Evolutionary conservation across 2,797 vertebrate genomes (phyloP).

Genomic region (Pantherophis alleghaniensis): DNA sequence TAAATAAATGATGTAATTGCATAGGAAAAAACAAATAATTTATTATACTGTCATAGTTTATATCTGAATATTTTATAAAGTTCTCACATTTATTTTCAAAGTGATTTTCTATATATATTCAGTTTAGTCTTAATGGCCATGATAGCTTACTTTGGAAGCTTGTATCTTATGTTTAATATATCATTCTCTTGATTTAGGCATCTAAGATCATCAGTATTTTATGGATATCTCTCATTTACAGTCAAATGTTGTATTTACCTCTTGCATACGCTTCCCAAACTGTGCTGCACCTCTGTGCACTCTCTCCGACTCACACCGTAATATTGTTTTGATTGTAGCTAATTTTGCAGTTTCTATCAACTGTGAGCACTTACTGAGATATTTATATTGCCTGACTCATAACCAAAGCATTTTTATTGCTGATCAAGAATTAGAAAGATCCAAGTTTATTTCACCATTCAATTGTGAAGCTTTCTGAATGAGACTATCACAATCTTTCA

Average conservation of each 20-base stretch:
- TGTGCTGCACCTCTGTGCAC: neutral
- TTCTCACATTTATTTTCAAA: neutral
- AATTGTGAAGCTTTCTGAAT: neutral
- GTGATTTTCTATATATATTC: neutral
- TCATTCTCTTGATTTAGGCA: neutral
- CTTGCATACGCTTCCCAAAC: neutral
- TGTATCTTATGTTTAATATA: neutral
- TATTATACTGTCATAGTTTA: neutral
- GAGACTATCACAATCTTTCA: neutral
- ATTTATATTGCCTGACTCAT: neutral
- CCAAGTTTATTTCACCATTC: neutral
- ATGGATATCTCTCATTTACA: neutral
- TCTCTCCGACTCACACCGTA: neutral
- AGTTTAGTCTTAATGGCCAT: neutral
- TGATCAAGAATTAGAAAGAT: neutral
- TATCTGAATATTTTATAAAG: neutral
- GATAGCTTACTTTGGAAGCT: neutral
- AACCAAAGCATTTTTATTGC: neutral
- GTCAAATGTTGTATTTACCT: neutral
- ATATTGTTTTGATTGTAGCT: constrained; percentile 29
- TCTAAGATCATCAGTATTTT: neutral
- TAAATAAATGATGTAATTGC: neutral
- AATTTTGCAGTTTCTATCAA: constrained; percentile 11
- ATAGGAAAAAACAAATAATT: neutral
- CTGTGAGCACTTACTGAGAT: constrained; percentile 8